A percentile compares a stretch with the other conserved stretches of the same genome.
Conservation (phyloP, 1,140 invertebrate species). For the Steinernema khuongi region DNA sequence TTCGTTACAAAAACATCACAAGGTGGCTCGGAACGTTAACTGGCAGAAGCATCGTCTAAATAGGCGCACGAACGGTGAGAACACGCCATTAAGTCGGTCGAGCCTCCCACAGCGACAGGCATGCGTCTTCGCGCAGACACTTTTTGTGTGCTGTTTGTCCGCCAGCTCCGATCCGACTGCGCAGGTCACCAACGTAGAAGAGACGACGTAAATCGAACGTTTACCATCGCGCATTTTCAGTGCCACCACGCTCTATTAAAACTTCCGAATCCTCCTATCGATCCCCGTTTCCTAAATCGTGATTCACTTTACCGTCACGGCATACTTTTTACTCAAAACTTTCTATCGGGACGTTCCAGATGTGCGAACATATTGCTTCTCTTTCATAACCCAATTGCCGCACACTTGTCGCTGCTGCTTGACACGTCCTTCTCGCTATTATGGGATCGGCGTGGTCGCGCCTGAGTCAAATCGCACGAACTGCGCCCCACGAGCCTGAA, state of each 20-base stretch:
- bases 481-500: background rate
- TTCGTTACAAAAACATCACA: background rate
- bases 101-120: constrained; percentile 5
- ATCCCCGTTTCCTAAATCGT: too few relatives aligned
- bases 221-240: background rate
- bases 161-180: constrained; percentile 1
- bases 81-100: too few relatives aligned
- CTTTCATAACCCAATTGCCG: background rate
- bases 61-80: too few relatives aligned
- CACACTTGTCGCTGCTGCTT: background rate
- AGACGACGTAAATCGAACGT: background rate
- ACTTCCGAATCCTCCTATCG: too few relatives aligned
- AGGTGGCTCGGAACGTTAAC: too few relatives aligned
- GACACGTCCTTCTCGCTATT: constrained; percentile 5
- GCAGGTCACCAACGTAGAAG: background rate
- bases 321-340: background rate
- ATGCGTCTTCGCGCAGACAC: background rate
- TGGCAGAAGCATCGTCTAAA: too few relatives aligned
- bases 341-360: background rate
- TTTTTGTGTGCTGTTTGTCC: constrained; percentile 3
- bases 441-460: constrained; percentile 6
- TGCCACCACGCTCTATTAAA: background rate
- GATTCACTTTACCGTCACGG: too few relatives aligned
- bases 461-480: background rate
- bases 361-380: constrained; percentile 8